Base-by-base conservation (phyloP, 2,888 invertebrate genomes). In the Caenorhabditis drosophilae region DNA sequence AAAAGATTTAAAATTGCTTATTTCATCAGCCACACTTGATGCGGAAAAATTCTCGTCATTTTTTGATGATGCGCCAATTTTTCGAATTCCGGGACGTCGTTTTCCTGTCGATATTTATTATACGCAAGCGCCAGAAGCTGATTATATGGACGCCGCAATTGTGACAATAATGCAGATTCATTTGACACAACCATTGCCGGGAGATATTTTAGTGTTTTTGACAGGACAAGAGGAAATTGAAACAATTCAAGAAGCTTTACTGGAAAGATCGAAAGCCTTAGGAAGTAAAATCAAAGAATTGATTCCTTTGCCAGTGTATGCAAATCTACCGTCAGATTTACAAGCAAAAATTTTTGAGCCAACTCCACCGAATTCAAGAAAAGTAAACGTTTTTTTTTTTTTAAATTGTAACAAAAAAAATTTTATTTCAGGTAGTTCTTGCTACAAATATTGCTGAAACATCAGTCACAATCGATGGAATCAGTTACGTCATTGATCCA, bases 381-480 rank as follows among this genome's bases (percentile, higher is more conserved):
- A 98, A 88, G 89, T 87, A 26, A 11, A 27, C 27, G 23, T 4
- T 25, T 11, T 15, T 25, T 7, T 25, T 36, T 25, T 52, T 51
- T 15, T 7, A 31, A 34, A 22, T 35, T 35, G 2, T 26, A 9
- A 16, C 4, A 47, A 26, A 25, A 47, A 9, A 9, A n/a, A n/a
- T n/a, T n/a, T n/a, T n/a, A 44, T 45, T 71, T 58, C 52, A 88
- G 87, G 93, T 97, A 12, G 91, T 98, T 9, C 85, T 99, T 44
- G 98, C 98, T 0, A 98, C 98, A 18, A 98, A 98, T 83, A 98
- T 98, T 81, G 98, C 98, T 0, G 98, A 99, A 87, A 99, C 98
- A 0, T 97, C 97, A 1, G 87, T 98, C 31, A 98, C 98, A 0
- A 99, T 99, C 76, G 97, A 98, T 84, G 97, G 97, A 79, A 98